Evolutionary conservation across 2,113 vertebrate species (phyloP), one percentile per base, ranked within the genome.

Genomic region (Mesitornis unicolor): DNA sequence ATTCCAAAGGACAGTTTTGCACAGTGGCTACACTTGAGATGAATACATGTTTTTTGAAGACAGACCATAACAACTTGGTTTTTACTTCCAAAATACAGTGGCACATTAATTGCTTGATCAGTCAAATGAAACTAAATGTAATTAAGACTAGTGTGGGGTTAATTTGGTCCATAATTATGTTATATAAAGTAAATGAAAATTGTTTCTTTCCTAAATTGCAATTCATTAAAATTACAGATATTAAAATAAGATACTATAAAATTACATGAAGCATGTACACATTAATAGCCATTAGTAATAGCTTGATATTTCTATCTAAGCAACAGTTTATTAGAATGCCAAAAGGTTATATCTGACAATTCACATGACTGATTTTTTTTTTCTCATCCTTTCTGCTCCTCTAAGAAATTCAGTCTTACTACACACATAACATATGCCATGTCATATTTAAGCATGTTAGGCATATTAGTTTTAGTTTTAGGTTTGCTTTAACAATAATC

Each of bases 161-260:
- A 99, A 99, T 99, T 99, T 99, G 99, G 98, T 99, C 99, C 98
- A 98, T 99, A 99, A 99, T 99, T 99, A 99, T 98, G 98, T 99
- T 99, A 99, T 98, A 99, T 98, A 99, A 98, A 99, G 98, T 99
- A 99, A 99, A 98, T 99, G 98, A 99, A 98, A 98, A 98, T 98
- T 98, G 98, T 98, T 99, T 98, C 98, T 99, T 99, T 98, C 98
- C 98, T 99, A 99, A 99, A 99, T 99, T 99, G 98, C 99, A 99
- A 99, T 99, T 99, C 99, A 99, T 99, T 99, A 99, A 99, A 98
- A 99, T 98, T 98, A 98, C 97, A 98, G 98, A 99, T 99, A 99
- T 99, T 99, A 99, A 99, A 99, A 98, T 98, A 99, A 97, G 98
- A 99, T 98, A 98, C 98, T 98, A 99, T 99, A 98, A 99, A 99